A percentile compares a stretch with the other conserved stretches of the same genome.
phyloP scores from a whole-genome alignment of 2,797 vertebrate genomes.

The Gadopsis bispinosus region DNA sequence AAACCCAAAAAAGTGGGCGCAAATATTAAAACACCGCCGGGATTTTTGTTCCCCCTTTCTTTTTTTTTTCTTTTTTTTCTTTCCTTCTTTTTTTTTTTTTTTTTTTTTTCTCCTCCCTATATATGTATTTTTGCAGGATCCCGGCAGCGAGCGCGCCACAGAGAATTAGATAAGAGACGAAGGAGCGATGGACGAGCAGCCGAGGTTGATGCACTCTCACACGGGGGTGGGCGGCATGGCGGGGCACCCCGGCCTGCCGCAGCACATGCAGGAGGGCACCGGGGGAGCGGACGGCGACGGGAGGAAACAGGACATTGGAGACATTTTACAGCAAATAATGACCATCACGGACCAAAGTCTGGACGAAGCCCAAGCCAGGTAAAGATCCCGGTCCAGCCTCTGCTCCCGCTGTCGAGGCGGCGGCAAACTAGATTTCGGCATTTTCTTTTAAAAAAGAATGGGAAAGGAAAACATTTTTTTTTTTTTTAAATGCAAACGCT shows the following conservation, averaged over 20 bases:
- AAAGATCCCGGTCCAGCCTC: conserved; percentile 45
- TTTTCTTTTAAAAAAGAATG: background rate
- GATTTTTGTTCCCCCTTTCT: conserved; percentile 40
- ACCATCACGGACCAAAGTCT: conserved; percentile 99
- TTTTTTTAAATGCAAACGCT: too few relatives aligned
- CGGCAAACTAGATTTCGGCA: conserved; percentile 36
- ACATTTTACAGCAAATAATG: conserved; percentile 99
- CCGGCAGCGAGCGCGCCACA: conserved; percentile 45
- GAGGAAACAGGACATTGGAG: conserved; percentile 97
- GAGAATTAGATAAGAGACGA: conserved; percentile 51
- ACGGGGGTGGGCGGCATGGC: conserved; percentile 94
- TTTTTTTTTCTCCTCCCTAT: too few relatives aligned
- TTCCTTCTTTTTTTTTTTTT: background rate
- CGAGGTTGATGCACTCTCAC: conserved; percentile 96
- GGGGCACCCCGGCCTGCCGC: conserved; percentile 94
- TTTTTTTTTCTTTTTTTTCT: conserved; percentile 43
- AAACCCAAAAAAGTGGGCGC: conserved; percentile 45
- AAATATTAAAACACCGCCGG: conserved; percentile 49
- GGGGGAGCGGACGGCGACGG: conserved; percentile 92
- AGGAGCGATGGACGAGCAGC: conserved; percentile 95
- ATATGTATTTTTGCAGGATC: conserved; percentile 70
- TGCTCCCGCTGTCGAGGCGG: conserved; percentile 13
- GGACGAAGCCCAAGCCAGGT: conserved; percentile 99
- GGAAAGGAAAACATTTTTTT: background rate
- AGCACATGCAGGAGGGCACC: conserved; percentile 93